Evolutionary conservation across 2,113 vertebrate species (phyloP), one percentile per base, ranked within the genome.

Genomic region (Lepisosteus osseus): DNA sequence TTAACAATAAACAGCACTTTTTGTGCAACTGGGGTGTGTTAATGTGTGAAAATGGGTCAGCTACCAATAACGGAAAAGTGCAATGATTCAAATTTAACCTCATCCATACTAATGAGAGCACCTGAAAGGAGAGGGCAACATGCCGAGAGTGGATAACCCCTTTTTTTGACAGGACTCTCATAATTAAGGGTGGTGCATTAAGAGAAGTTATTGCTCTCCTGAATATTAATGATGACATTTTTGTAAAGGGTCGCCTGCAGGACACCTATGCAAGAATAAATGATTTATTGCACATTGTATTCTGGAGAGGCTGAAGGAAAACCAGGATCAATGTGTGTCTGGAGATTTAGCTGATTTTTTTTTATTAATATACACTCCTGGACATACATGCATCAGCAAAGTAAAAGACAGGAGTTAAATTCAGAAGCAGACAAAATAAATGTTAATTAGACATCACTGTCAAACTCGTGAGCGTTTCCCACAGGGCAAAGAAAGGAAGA

Each of bases 121-220:
- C 47, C 73, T 3, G 3, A 72, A 82, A 73, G 42, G 6, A 71
- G 45, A 64, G 70, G 72, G 45, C 9, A 54, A 79, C 51, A 57
- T 44, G 29, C 9, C 11, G 75, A 61, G 2, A 71, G 51, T 71
- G 7, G 41, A 11, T 55, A 78, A 75, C 70, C 67, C 59, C 62
- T 62, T 15, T 8, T 65, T 79, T 80, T 72, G 42, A 54, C 69
- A 69, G 75, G 70, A 69, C 1, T 77, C 71, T 83, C 80, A 69
- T 74, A 74, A 83, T 76, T 64, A 79, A 86, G 74, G 66, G 40
- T 47, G 68, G 51, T 77, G 44, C 69, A 65, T 68, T 63, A 72
- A 7, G 43, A 69, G 65, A n/a, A 65, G 4, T 65, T 76, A 64
- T 57, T 79, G 74, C n/a, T 77, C 8, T 69, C 78, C 66, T 74